Evolutionary conservation across 2,113 vertebrate genomes (phyloP).

Genomic region (Chaenocephalus aceratus): DNA sequence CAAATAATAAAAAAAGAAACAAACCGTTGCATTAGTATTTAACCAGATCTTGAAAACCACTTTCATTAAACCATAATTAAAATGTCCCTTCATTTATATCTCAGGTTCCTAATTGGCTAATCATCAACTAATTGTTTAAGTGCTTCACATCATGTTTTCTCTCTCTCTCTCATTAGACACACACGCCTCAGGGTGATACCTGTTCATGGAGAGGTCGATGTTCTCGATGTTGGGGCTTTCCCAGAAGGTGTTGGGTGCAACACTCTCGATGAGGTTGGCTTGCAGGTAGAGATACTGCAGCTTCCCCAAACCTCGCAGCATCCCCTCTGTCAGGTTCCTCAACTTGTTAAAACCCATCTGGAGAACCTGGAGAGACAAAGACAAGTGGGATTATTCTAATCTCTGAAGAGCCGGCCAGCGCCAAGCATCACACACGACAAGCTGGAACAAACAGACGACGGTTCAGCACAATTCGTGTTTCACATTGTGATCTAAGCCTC

Average conservation of each 20-base stretch:
- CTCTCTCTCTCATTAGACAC: constrained; percentile 2
- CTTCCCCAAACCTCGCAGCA: constrained; percentile 94
- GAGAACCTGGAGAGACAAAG: constrained; percentile 77
- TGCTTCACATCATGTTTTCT: not conserved
- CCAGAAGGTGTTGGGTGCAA: constrained; percentile 95
- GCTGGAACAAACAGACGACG: constrained; percentile 62
- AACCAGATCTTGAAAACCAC: not conserved
- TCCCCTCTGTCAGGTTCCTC: constrained; percentile 95
- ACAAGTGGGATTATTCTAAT: constrained; percentile 81
- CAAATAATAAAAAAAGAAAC: too few relatives aligned
- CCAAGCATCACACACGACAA: constrained; percentile 56
- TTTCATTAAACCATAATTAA: not conserved
- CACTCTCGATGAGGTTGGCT: constrained; percentile 96
- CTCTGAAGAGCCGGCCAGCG: constrained; percentile 49
- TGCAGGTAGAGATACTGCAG: constrained; percentile 99
- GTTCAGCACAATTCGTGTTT: constrained; percentile 62
- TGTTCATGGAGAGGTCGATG: constrained; percentile 98
- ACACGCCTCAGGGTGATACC: constrained; percentile 39
- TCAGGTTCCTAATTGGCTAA: not conserved
- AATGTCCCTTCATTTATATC: not conserved
- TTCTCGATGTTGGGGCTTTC: constrained; percentile 97
- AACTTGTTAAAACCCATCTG: constrained; percentile 86
- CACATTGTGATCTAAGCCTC: constrained; percentile 66
- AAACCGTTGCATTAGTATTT: too few relatives aligned
- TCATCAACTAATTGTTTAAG: not conserved